phyloP scores from a whole-genome alignment of 2,113 vertebrate genomes.

The Anguilla japonica region DNA sequence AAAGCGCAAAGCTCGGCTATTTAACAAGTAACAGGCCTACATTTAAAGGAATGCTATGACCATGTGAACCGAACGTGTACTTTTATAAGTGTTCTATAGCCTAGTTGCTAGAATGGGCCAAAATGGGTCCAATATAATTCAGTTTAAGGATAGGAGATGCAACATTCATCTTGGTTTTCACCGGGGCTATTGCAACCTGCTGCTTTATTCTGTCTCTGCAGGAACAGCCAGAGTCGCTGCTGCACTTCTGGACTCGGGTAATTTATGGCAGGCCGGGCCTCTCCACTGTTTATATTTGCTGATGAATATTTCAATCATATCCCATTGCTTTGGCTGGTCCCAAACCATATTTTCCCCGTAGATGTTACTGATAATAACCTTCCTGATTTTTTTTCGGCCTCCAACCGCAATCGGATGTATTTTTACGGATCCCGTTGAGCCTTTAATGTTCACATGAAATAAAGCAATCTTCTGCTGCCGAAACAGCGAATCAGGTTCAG shows the following conservation, averaged over 20 bases:
- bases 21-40: not conserved
- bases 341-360: constrained; percentile 19
- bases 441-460: constrained; percentile 20
- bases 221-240: constrained; percentile 35
- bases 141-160: not conserved
- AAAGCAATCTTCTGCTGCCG: not conserved
- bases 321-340: constrained; percentile 1
- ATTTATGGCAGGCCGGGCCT: not conserved
- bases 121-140: not conserved
- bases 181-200: constrained; percentile 37
- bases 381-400: constrained; percentile 2
- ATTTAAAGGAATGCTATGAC: not conserved
- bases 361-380: constrained; percentile 32
- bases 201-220: constrained; percentile 39
- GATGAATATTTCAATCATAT: constrained; percentile 28
- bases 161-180: constrained; percentile 47
- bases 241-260: not conserved
- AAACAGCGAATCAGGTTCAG: not conserved
- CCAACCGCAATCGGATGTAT: not conserved
- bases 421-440: not conserved
- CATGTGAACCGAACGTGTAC: not conserved
- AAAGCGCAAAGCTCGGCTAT: not conserved
- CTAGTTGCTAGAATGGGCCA: not conserved
- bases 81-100: not conserved
- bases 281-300: constrained; percentile 12